Base-by-base conservation (phyloP, 2,888 invertebrate genomes). In the Archaeoteleia sp. region DNA sequence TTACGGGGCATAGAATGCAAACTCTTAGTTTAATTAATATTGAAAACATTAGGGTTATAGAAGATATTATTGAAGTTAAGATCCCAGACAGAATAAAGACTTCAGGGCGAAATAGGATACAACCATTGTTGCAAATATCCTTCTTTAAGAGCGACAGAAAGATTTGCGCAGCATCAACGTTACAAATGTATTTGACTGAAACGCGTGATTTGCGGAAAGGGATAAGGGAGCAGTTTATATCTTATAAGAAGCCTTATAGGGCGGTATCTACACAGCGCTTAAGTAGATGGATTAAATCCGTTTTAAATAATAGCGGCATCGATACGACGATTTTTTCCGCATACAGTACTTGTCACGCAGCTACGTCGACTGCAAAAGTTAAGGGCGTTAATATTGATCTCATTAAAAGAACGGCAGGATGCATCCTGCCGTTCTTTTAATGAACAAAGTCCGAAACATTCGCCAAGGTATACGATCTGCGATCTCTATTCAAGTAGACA, bases 291-390 rank as follows among this genome's bases (percentile, higher is more conserved):
- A 40, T 65, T 2, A 65, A 57, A 37, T n/a, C 2, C 8, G 7
- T 45, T 15, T 29, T 57, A 6, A 7, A 23, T 3, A 25, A 57
- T 12, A 45, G 57, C 37, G 57, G 57, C 1, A 35, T 65, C 1
- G 40, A 65, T 29, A 57, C 55, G 1, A 27, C n/a, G 7, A 8
- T 45, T 2, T 65, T 65, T 29, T 39, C 62, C 2, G 62, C 40
- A 6, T 37, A 62, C 13, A 39, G 32, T 15, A 40, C 46, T 1
- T n/a, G 54, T 23, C 54, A 54, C 23, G 62, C 62, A 1, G 14
- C 62, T 6, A 62, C 62, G 8, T 62, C 54, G 7, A 10, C 57
- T 10, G 51, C 57, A 10, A 51, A 57, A 30, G 20, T 48, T 4
- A 37, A 7, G 9, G 55, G 55, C 2, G 35, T 45, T 7, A 51